A percentile compares a stretch with the other conserved stretches of the same genome.
These are phyloP conservation scores for Ceramica pisi DNA, from an alignment of 2,888 invertebrate species.

Conservation along the genomic window DNA sequence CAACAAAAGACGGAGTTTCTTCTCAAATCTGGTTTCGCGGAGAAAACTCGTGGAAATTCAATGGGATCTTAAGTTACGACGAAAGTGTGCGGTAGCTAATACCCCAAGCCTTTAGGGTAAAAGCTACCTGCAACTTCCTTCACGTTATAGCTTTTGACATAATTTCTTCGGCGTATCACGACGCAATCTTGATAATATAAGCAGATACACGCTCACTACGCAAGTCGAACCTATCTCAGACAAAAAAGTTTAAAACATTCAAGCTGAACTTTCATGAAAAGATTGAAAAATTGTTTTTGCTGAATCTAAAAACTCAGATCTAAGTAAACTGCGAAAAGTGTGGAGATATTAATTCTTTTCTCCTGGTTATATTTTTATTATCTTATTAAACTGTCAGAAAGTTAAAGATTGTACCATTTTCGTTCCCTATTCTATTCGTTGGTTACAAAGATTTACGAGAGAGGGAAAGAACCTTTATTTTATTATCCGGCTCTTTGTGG, in stretches of 20 bases:
- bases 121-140: constrained; percentile 55
- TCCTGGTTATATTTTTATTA: constrained; percentile 87
- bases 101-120: constrained; percentile 56
- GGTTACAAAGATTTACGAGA: constrained; percentile 83
- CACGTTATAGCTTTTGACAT: constrained; percentile 48
- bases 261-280: constrained; percentile 47
- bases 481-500: constrained; percentile 83
- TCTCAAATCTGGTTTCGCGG: constrained; percentile 48
- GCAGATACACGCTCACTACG: constrained; percentile 24
- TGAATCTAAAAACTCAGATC: constrained; percentile 52
- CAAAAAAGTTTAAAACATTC: constrained; percentile 46
- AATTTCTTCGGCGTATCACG: constrained; percentile 51
- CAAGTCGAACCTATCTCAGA: constrained; percentile 15
- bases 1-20: constrained; percentile 37
- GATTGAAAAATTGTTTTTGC: constrained; percentile 62
- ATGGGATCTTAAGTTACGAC: constrained; percentile 54
- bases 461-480: constrained; percentile 82
- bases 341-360: constrained; percentile 72
- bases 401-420: constrained; percentile 88
- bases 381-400: constrained; percentile 90
- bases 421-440: constrained; percentile 84
- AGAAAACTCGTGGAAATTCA: constrained; percentile 59
- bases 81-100: constrained; percentile 53
- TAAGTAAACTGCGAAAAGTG: constrained; percentile 62
- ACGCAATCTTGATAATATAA: constrained; percentile 45